These are phyloP conservation scores for Phyllopteryx taeniolatus DNA, from an alignment of 2,113 vertebrate genomes.

Conservation along the genomic window DNA sequence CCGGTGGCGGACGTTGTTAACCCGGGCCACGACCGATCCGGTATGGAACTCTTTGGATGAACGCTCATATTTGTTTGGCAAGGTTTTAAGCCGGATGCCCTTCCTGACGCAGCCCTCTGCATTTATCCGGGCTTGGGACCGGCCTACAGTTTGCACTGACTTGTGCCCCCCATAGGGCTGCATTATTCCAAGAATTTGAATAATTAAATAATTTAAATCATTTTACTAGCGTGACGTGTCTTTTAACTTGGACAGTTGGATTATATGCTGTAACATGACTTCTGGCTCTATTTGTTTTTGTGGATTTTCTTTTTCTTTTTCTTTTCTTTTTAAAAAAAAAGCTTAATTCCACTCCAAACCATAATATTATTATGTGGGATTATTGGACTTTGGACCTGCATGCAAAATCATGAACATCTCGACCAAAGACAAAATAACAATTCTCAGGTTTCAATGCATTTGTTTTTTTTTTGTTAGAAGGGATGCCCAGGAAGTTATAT, in stretches of 20 bases:
- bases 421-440: not conserved
- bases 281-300: no score
- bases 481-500: not conserved
- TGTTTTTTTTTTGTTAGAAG: not conserved
- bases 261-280: not conserved
- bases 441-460: not conserved
- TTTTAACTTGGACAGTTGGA: not conserved
- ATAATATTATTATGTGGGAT: no score
- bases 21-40: no score
- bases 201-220: not conserved
- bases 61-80: no score
- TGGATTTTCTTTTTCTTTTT: no score
- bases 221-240: not conserved
- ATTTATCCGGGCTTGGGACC: no score
- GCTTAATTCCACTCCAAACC: not conserved
- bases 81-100: no score
- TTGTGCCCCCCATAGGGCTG: no score
- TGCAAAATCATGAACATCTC: not conserved
- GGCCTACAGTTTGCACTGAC: no score
- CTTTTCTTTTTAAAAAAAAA: not conserved
- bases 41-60: no score
- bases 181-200: conserved; percentile 9
- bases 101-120: no score
- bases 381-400: not conserved
- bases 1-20: no score